phyloP scores from a whole-genome alignment of 2,113 vertebrate species.

The Tor tambroides region DNA sequence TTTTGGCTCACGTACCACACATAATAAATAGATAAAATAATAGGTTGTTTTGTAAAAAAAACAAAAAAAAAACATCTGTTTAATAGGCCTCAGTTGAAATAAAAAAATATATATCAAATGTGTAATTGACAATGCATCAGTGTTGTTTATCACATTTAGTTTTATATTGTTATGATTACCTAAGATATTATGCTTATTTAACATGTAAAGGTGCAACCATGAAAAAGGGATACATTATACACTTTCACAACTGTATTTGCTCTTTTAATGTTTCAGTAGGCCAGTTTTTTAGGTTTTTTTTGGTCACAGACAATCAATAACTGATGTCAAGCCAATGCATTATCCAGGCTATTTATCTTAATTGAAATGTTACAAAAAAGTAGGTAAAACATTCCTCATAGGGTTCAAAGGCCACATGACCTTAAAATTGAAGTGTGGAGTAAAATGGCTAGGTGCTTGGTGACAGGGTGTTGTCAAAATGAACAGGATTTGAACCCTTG shows the following conservation, averaged over 20 bases:
- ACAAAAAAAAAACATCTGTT: neutral
- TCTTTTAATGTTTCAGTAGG: too few relatives aligned
- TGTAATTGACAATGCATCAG: neutral
- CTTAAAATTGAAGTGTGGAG: too few relatives aligned
- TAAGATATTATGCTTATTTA: too few relatives aligned
- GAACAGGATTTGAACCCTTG: neutral
- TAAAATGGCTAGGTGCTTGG: too few relatives aligned
- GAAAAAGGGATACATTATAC: too few relatives aligned
- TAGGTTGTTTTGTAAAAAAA: neutral
- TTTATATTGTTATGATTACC: neutral
- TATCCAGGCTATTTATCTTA: neutral
- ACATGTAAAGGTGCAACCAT: too few relatives aligned
- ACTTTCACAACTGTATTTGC: too few relatives aligned
- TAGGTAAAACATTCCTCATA: neutral
- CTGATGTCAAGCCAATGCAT: neutral
- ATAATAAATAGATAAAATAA: conserved; percentile 1
- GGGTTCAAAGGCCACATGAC: neutral
- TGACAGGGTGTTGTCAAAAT: neutral
- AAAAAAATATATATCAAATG: neutral
- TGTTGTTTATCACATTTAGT: neutral
- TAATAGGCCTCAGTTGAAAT: neutral
- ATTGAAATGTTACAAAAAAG: neutral
- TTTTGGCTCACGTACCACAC: conserved; percentile 23
- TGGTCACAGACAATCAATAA: neutral
- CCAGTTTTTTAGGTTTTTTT: too few relatives aligned